Evolutionary conservation across 2,113 vertebrate genomes (phyloP), one percentile per base, ranked within the genome.

Genomic region (Neolamprologus sp.): DNA sequence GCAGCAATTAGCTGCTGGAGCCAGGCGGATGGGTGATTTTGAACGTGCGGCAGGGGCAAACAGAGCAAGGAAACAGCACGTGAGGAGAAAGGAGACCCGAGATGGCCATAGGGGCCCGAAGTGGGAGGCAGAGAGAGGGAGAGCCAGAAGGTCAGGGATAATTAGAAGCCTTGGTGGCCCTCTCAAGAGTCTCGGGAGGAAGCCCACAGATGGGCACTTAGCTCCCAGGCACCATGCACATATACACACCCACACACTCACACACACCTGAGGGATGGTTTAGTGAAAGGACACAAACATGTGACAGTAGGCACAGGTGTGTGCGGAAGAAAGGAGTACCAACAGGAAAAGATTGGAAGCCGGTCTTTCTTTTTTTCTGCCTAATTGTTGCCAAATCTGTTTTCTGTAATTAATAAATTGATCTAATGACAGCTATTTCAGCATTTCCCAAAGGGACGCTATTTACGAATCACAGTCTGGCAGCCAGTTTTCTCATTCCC

Each of bases 61-160:
- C 81, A 71, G 90, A 91, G 65, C 5, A 85, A 81, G 88, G 84
- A 82, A 82, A 81, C 81, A 80, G 91, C 4, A 80, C 31, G 68
- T 14, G 23, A 83, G 81, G 84, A 87, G 90, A 87, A 79, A 63
- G 53, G 73, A 83, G 91, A 88, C 87, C 89, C 80, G 83, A 88
- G 89, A 19, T 89, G 94, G 93, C 94, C 87, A 90, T 86, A 63
- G 95, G 93, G 91, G 92, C 89, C 92, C 37, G 5, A 88, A 88
- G 91, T 86, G 89, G 91, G 93, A 94, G 93, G 90, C 91, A 85
- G 85, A 71, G 91, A 92, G 87, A 92, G 81, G 89, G 87, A 85
- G 87, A 93, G 94, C 89, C 94, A 96, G 95, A 96, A 96, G 96
- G 96, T 96, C 96, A 96, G 94, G 93, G 96, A 96, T 97, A 97